Evolutionary conservation across 2,113 vertebrate genomes (phyloP).

Genomic region (Onychorhynchus coronatus): DNA sequence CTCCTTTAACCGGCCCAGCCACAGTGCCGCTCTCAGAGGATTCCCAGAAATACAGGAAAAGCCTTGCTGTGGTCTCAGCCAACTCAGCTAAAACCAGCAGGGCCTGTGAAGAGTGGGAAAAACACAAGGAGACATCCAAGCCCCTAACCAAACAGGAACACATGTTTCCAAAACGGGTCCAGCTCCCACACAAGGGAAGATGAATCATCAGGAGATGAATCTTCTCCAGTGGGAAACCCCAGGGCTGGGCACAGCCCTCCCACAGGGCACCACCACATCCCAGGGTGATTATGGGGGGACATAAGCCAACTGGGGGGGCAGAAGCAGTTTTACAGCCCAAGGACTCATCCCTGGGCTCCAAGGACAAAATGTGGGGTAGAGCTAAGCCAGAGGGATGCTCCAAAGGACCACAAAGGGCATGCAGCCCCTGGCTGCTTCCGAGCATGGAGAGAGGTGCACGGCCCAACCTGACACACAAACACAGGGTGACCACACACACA

Average conservation of each 20-base stretch:
- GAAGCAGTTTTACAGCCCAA: neutral
- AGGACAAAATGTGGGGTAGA: neutral
- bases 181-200: neutral
- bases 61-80: neutral
- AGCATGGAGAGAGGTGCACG: accelerated
- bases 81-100: accelerated
- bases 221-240: neutral
- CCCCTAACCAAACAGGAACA: neutral
- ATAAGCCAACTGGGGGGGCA: accelerated
- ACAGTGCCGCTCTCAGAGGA: neutral
- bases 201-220: neutral
- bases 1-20: neutral
- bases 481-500: accelerated
- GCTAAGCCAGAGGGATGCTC: neutral
- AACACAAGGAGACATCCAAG: neutral
- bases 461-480: neutral
- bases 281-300: accelerated
- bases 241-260: neutral
- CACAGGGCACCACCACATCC: neutral
- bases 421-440: accelerated
- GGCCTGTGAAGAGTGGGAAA: neutral
- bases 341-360: neutral
- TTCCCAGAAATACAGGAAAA: neutral
- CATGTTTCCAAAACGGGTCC: accelerated
- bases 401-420: accelerated